Evolutionary conservation across 2,797 vertebrate genomes (phyloP).

Genomic region (Enoplosus armatus): DNA sequence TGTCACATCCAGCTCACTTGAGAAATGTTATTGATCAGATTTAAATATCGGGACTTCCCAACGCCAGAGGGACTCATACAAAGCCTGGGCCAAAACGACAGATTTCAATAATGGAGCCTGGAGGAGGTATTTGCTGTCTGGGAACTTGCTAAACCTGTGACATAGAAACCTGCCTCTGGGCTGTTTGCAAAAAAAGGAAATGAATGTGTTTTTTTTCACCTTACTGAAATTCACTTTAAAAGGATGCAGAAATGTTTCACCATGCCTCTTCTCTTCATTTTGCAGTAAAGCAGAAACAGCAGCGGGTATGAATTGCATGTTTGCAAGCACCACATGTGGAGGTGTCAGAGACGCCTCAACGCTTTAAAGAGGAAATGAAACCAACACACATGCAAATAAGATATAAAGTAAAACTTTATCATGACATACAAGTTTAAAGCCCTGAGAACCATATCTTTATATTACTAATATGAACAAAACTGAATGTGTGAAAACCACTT

Average conservation of each 20-base stretch:
- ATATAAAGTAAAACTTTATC: conserved; percentile 90
- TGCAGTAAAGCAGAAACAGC: not conserved
- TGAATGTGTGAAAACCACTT: conserved; percentile 86
- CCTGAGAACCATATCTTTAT: conserved; percentile 89
- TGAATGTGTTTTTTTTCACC: rapidly evolving
- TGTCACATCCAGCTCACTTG: too few relatives aligned
- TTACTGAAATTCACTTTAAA: rapidly evolving
- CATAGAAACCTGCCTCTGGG: not conserved
- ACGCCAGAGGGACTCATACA: not conserved
- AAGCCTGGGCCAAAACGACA: rapidly evolving
- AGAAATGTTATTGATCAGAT: not conserved
- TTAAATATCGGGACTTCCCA: not conserved
- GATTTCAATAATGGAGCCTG: rapidly evolving
- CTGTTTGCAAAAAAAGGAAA: not conserved
- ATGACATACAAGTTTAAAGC: conserved; percentile 89
- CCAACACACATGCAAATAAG: conserved; percentile 65
- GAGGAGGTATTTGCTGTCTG: not conserved
- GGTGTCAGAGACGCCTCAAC: not conserved
- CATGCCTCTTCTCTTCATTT: too few relatives aligned
- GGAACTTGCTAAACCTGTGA: not conserved
- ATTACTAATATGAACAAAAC: conserved; percentile 89
- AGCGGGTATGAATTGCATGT: rapidly evolving
- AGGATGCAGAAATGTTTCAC: not conserved
- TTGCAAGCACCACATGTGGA: not conserved
- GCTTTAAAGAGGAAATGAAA: conserved; percentile 11